phyloP scores from a whole-genome alignment of 2,113 vertebrate species.

The Dromaius novaehollandiae region DNA sequence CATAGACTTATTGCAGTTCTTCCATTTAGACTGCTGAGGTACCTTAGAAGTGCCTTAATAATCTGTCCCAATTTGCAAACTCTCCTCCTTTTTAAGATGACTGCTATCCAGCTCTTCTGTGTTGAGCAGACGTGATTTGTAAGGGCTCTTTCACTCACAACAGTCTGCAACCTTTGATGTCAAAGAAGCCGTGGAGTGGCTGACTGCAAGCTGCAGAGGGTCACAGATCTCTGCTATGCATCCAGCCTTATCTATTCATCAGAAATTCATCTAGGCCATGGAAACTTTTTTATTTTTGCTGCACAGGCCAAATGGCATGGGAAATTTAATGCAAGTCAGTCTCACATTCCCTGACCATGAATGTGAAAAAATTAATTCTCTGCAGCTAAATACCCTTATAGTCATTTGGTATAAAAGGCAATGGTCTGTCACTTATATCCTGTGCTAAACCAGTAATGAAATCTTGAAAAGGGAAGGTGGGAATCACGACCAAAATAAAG shows the following conservation, averaged over 20 bases:
- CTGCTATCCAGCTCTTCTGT: not conserved
- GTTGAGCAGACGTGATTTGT: conserved; percentile 39
- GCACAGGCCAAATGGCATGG: conserved; percentile 61
- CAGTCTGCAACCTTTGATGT: conserved; percentile 74
- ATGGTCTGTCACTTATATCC: conserved; percentile 34
- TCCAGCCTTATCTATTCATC: conserved; percentile 72
- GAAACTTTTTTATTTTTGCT: conserved; percentile 62
- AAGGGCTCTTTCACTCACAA: conserved; percentile 70
- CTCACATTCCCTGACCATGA: conserved; percentile 43
- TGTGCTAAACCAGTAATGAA: not conserved
- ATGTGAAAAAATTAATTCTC: conserved; percentile 56
- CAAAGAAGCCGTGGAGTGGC: conserved; percentile 54
- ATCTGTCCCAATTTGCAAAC: conserved; percentile 10
- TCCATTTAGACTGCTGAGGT: not conserved
- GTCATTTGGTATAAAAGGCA: conserved; percentile 54
- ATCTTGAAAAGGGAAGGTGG: not conserved
- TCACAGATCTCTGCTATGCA: conserved; percentile 47
- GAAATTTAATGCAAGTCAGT: conserved; percentile 69
- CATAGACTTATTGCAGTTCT: not conserved
- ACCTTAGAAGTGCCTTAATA: not conserved
- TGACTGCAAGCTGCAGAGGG: conserved; percentile 53
- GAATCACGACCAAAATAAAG: not conserved
- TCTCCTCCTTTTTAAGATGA: not conserved
- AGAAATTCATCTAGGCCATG: conserved; percentile 69
- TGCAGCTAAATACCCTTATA: conserved; percentile 45